phyloP scores from a whole-genome alignment of 2,888 invertebrate genomes.

The Drosophila percnosoma region DNA sequence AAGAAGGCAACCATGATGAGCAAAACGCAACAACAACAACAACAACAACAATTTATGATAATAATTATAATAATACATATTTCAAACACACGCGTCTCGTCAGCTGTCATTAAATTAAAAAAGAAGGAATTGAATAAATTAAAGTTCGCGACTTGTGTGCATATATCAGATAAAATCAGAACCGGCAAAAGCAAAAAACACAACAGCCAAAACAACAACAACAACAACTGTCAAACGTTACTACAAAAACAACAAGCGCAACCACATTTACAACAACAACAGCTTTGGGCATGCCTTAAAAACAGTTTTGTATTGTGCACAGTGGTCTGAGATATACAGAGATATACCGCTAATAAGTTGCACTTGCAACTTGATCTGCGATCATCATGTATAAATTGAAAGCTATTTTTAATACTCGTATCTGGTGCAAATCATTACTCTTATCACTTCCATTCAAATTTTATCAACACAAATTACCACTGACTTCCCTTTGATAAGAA shows the following conservation, averaged over 20 bases:
- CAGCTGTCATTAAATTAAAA: slow-evolving; percentile 45
- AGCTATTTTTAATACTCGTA: not conserved
- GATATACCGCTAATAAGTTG: not conserved
- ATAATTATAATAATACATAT: slow-evolving; percentile 53
- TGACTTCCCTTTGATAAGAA: slow-evolving; percentile 6
- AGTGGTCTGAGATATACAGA: slow-evolving; percentile 45
- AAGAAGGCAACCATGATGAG: slow-evolving; percentile 10
- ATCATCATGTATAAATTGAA: not conserved
- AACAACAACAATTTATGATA: slow-evolving; percentile 17
- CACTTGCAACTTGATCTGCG: not conserved
- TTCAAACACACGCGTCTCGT: slow-evolving; percentile 55
- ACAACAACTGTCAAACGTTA: slow-evolving; percentile 22
- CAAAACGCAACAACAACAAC: slow-evolving; percentile 1
- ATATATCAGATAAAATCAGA: slow-evolving; percentile 62
- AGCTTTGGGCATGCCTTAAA: slow-evolving; percentile 45
- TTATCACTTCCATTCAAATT: slow-evolving; percentile 3
- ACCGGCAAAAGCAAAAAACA: slow-evolving; percentile 45
- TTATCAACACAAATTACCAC: slow-evolving; percentile 4
- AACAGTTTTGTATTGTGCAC: slow-evolving; percentile 45
- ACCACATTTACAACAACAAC: slow-evolving; percentile 37
- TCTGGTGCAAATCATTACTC: not conserved
- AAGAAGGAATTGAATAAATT: slow-evolving; percentile 73
- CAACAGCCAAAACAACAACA: slow-evolving; percentile 14
- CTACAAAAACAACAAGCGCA: slow-evolving; percentile 32
- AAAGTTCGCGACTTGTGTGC: slow-evolving; percentile 64